phyloP scores from a whole-genome alignment of 2,797 vertebrate genomes.

The Eidolon dupreanum region DNA sequence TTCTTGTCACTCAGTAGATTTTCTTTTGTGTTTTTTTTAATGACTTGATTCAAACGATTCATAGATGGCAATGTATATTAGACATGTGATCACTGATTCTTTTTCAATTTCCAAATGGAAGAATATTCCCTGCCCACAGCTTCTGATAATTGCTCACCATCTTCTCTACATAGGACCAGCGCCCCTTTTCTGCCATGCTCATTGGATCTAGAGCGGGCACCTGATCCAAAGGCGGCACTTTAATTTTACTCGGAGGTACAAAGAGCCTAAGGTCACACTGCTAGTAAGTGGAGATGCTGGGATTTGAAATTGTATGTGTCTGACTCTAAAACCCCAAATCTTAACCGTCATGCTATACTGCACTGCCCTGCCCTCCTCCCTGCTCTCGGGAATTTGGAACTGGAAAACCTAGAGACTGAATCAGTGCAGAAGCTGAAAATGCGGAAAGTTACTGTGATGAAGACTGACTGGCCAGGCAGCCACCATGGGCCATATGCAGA shows the following conservation, averaged over 20 bases:
- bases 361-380: neutral
- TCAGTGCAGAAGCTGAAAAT: neutral
- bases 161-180: neutral
- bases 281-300: neutral
- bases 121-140: neutral
- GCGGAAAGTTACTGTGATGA: neutral
- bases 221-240: neutral
- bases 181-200: neutral
- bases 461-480: neutral
- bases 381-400: neutral
- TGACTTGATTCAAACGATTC: neutral
- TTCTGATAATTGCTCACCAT: neutral
- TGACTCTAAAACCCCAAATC: neutral
- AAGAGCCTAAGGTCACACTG: neutral
- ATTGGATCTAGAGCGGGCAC: neutral
- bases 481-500: neutral
- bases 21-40: neutral
- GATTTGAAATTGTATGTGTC: neutral
- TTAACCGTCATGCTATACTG: neutral
- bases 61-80: neutral
- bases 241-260: neutral
- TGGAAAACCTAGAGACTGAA: neutral
- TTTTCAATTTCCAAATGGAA: neutral
- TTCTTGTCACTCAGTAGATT: neutral
- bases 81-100: neutral